Percentiles rank a stretch among this genome's conserved stretches.
Evolutionary conservation across 2,113 vertebrate genomes (phyloP).

Genomic region (Corythoichthys haematopterus): DNA sequence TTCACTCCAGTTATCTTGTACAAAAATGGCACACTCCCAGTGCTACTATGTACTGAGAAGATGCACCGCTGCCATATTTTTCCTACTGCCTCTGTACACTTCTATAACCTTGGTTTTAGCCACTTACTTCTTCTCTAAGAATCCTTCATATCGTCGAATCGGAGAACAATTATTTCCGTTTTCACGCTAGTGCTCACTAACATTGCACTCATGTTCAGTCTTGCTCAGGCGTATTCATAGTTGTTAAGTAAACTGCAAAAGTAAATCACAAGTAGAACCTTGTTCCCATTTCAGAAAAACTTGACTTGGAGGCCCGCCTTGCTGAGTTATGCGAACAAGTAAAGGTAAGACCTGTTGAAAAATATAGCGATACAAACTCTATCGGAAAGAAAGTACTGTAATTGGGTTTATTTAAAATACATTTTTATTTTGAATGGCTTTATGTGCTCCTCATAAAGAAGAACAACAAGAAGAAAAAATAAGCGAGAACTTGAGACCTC

Average conservation of each 20-base stretch:
- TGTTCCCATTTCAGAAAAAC: constrained; percentile 80
- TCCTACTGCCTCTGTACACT: constrained; percentile 13
- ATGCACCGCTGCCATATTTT: constrained; percentile 27
- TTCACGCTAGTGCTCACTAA: constrained; percentile 19
- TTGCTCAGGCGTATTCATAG: constrained; percentile 23
- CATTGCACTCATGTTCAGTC: constrained; percentile 11
- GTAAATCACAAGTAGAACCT: constrained; percentile 11
- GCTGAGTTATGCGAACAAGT: constrained; percentile 90
- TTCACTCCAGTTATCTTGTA: constrained; percentile 43
- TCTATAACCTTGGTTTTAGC: constrained; percentile 11
- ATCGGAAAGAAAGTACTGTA: too few relatives aligned
- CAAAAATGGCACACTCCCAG: constrained; percentile 7
- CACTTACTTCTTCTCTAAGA: constrained; percentile 13
- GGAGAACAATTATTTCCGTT: not conserved
- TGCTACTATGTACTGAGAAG: constrained; percentile 18
- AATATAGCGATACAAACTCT: not conserved
- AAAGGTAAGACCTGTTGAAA: constrained; percentile 75
- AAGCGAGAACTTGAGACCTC: too few relatives aligned
- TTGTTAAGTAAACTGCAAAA: constrained; percentile 17
- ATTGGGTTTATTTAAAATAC: too few relatives aligned
- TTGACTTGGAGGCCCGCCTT: constrained; percentile 89
- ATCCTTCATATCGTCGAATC: constrained; percentile 5
- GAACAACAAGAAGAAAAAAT: not conserved
- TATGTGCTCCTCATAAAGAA: not conserved
- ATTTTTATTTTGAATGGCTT: too few relatives aligned